Evolutionary conservation across 2,113 vertebrate species (phyloP), one percentile per base, ranked within the genome.

Genomic region (Urocynchramus pylzowi): DNA sequence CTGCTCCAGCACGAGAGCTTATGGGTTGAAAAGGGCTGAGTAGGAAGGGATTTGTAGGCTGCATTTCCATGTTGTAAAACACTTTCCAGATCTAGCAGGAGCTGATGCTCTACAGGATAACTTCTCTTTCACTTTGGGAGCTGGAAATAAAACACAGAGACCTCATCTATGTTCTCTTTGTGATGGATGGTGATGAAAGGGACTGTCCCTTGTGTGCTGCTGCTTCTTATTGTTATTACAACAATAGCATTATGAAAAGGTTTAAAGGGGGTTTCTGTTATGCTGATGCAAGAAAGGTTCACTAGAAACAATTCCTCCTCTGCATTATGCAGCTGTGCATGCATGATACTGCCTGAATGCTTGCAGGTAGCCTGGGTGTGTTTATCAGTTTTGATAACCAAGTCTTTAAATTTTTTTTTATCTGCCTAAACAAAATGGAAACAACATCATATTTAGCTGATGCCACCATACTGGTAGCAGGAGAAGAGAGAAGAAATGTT

Each of bases 1-100:
- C 63, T 2, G 7, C 41, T 85, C 39, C 31, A 42, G 8, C 33
- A 44, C 0, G 1, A 50, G 11, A 64, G 7, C 4, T 35, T 42
- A 2, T 8, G 7, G 50, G 21, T 33, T n/a, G 44, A 28, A 52
- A 63, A 54, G 15, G 37, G 10, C 52, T 82, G 77, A 78, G 37
- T 35, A 15, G 24, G 30, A 76, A 63, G 13, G 65, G 56, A 22
- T 69, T 60, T 85, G 49, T 35, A 64, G 61, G 41, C 44, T 86
- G 41, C 1, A 1, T 57, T 68, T 79, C 47, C 42, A 9, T 70
- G 10, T 7, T 54, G 42, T 74, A 37, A 84, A 71, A 74, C 31
- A 1, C 22, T 77, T 79, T 24, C 9, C 27, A 60, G 69, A 84
- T 37, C 26, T 64, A 49, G 37, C 31, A 69, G 65, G 84, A 59